Conservation (phyloP, 2,797 vertebrate species). For the Chaenodraco wilsoni region DNA sequence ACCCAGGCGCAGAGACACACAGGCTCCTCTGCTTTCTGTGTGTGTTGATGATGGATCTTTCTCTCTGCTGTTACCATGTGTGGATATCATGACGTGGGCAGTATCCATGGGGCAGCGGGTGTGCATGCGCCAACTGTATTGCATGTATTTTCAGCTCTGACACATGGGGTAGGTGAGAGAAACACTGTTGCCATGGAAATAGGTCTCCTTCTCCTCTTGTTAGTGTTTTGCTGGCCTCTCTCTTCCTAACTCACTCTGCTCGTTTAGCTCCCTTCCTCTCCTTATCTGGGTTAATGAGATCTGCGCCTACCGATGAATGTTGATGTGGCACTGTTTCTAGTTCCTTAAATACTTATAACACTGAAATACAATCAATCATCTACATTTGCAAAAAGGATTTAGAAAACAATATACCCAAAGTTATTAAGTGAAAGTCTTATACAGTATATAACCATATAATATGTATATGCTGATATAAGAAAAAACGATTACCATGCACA, state of each 20-base stretch:
- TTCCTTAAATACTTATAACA: not conserved
- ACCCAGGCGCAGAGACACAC: not conserved
- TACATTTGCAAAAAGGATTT: not conserved
- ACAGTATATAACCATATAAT: not conserved
- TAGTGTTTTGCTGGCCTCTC: slow-evolving; percentile 33
- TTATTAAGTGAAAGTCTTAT: not conserved
- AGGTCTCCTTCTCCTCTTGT: slow-evolving; percentile 46
- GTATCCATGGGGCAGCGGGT: slow-evolving; percentile 49
- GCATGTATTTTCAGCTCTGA: slow-evolving; percentile 70
- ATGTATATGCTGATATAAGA: not conserved
- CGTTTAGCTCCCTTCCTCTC: not conserved
- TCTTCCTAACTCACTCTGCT: not conserved
- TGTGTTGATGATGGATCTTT: slow-evolving; percentile 41
- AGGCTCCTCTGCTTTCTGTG: slow-evolving; percentile 24
- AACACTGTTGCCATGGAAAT: slow-evolving; percentile 78
- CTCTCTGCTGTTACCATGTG: slow-evolving; percentile 46
- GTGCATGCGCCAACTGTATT: slow-evolving; percentile 14
- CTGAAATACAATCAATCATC: not conserved
- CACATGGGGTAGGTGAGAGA: slow-evolving; percentile 59
- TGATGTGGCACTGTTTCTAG: not conserved
- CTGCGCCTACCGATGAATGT: not conserved
- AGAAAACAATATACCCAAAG: not conserved
- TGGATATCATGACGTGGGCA: slow-evolving; percentile 53
- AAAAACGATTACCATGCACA: not conserved
- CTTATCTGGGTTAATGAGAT: slow-evolving; percentile 14